These are phyloP conservation scores for Zootoca vivipara DNA, from an alignment of 2,113 vertebrate species.

Conservation along the genomic window DNA sequence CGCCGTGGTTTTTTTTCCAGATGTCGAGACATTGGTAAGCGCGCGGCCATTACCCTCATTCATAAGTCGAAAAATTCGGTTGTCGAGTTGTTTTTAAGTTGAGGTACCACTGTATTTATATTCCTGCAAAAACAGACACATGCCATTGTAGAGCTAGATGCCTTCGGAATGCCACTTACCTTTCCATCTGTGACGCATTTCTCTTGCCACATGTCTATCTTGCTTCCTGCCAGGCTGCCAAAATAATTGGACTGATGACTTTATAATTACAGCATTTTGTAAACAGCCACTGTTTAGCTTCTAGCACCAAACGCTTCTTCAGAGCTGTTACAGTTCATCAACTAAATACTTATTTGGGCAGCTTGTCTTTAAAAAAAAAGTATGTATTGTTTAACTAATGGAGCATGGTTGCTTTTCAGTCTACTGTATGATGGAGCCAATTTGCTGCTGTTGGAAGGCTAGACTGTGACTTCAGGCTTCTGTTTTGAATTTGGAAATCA, in stretches of 20 bases:
- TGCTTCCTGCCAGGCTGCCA: conserved; percentile 34
- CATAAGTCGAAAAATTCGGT: too few relatives aligned
- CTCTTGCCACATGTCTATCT: conserved; percentile 42
- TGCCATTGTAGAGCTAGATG: conserved; percentile 8
- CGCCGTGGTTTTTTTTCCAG: too few relatives aligned
- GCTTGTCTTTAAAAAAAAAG: conserved; percentile 53
- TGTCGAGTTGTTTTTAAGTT: too few relatives aligned
- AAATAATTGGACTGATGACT: conserved; percentile 61
- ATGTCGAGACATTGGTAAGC: too few relatives aligned
- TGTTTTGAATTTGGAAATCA: rapidly evolving
- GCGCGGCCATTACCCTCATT: too few relatives aligned
- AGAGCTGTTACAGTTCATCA: conserved; percentile 65
- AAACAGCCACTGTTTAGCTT: conserved; percentile 71
- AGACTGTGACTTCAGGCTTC: conserved; percentile 7
- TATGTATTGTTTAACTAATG: conserved; percentile 44
- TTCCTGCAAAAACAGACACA: conserved; percentile 33
- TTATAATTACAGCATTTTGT: conserved; percentile 72
- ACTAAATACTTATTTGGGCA: conserved; percentile 64
- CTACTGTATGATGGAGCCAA: conserved; percentile 35
- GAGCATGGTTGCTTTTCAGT: conserved; percentile 45
- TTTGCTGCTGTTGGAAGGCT: conserved; percentile 18
- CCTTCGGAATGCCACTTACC: conserved; percentile 33
- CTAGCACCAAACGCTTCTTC: conserved; percentile 64
- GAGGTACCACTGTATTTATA: neutral
- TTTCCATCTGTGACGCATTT: conserved; percentile 45